These are phyloP conservation scores for Drosophila kepulauana DNA, from an alignment of 1,140 invertebrate species.

Conservation along the genomic window DNA sequence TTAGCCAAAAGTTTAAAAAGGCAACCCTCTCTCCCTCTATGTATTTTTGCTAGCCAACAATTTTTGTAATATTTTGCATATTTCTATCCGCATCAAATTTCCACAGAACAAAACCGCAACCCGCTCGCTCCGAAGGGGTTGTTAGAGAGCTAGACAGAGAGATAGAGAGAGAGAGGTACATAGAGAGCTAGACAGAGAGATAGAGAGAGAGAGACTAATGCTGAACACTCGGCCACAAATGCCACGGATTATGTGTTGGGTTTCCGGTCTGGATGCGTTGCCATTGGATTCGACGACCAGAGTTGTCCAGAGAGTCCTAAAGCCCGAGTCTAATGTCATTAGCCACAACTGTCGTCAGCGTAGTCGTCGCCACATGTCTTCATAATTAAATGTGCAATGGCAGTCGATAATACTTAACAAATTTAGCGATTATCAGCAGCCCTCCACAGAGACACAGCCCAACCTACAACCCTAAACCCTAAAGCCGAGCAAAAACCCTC, in stretches of 20 bases:
- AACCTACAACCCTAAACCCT: background rate
- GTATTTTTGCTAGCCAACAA: background rate
- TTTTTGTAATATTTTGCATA: slow-evolving; percentile 57
- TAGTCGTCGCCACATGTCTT: slow-evolving; percentile 72
- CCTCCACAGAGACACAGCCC: background rate
- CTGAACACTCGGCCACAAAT: slow-evolving; percentile 63
- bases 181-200: background rate
- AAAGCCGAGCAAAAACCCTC: background rate
- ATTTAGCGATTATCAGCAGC: slow-evolving; percentile 66
- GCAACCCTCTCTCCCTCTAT: background rate
- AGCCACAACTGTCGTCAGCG: slow-evolving; percentile 79
- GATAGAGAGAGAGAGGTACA: background rate
- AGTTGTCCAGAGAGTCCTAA: too few species aligned
- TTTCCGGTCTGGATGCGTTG: slow-evolving; percentile 31
- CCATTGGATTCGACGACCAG: background rate
- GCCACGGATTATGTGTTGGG: slow-evolving; percentile 68
- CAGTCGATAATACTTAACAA: slow-evolving; percentile 73
- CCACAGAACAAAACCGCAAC: slow-evolving; percentile 54
- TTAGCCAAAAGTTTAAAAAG: slow-evolving; percentile 25
- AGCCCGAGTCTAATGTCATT: slow-evolving; percentile 62
- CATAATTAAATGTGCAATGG: slow-evolving; percentile 73
- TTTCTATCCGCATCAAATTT: slow-evolving; percentile 33
- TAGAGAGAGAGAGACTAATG: slow-evolving; percentile 19
- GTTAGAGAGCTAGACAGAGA: background rate
- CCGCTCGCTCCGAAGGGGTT: slow-evolving; percentile 28